Conservation (phyloP, 2,888 invertebrate species). For the Harpagoxenus sublaevis region DNA sequence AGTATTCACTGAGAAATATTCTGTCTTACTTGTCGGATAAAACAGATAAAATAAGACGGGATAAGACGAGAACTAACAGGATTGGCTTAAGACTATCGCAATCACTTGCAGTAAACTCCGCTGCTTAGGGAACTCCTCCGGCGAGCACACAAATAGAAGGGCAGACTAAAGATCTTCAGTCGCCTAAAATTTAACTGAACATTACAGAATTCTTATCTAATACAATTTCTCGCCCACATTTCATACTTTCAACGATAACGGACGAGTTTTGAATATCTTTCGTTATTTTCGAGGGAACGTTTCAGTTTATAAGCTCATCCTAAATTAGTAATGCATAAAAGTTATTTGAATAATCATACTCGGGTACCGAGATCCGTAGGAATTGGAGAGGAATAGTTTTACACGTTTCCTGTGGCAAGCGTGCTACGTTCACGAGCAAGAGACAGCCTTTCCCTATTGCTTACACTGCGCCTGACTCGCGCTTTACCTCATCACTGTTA, state of each 20-base stretch:
- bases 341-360: neutral
- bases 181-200: slow-evolving; percentile 17
- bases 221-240: neutral
- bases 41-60: slow-evolving; percentile 51
- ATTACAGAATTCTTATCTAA: neutral
- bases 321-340: neutral
- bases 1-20: slow-evolving; percentile 24
- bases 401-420: neutral
- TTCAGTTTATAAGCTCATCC: neutral
- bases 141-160: neutral
- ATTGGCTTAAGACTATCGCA: slow-evolving; percentile 54
- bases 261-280: neutral
- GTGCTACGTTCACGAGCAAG: neutral
- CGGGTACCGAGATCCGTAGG: neutral
- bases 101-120: slow-evolving; percentile 47
- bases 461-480: slow-evolving; percentile 12
- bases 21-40: slow-evolving; percentile 35
- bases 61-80: slow-evolving; percentile 51
- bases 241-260: neutral
- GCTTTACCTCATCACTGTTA: slow-evolving; percentile 31
- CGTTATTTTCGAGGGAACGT: neutral
- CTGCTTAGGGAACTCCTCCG: slow-evolving; percentile 40
- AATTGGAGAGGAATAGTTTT: slow-evolving; percentile 5
- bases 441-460: neutral
- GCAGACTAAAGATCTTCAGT: neutral